Percentiles rank a stretch among this genome's conserved stretches.
Conservation (phyloP, 2,113 vertebrate genomes). For the Neogobius melanostomus region DNA sequence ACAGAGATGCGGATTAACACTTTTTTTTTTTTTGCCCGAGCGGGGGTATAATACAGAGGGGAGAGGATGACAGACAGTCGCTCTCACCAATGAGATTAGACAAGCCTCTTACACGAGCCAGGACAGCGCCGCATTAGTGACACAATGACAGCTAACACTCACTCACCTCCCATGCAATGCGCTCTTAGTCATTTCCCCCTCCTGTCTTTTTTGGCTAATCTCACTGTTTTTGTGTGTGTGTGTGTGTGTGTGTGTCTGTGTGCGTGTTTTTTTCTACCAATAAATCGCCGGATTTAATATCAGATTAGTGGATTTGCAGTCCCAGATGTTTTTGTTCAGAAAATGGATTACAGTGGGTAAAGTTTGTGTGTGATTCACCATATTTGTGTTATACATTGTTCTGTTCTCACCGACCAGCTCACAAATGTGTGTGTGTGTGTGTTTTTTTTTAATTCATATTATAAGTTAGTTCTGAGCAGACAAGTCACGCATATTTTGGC, state of each 20-base stretch:
- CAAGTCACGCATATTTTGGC: no score
- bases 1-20: constrained; percentile 64
- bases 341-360: constrained; percentile 95
- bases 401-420: constrained; percentile 83
- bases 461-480: no score
- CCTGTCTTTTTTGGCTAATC: constrained; percentile 94
- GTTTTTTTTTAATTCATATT: no score
- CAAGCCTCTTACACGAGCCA: constrained; percentile 95
- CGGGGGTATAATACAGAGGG: constrained; percentile 79
- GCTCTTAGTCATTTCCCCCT: constrained; percentile 85
- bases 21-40: constrained; percentile 31
- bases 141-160: constrained; percentile 74
- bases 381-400: constrained; percentile 85
- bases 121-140: constrained; percentile 92
- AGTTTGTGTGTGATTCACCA: constrained; percentile 89
- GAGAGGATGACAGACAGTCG: constrained; percentile 83
- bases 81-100: constrained; percentile 96
- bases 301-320: constrained; percentile 98
- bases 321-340: constrained; percentile 99
- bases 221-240: constrained; percentile 79
- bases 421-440: constrained; percentile 70
- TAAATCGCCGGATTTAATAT: constrained; percentile 98
- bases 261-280: constrained; percentile 68
- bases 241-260: no score
- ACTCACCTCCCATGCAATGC: constrained; percentile 73